These are phyloP conservation scores for Idaea dimidiata DNA, from an alignment of 2,888 invertebrate genomes.

Conservation along the genomic window DNA sequence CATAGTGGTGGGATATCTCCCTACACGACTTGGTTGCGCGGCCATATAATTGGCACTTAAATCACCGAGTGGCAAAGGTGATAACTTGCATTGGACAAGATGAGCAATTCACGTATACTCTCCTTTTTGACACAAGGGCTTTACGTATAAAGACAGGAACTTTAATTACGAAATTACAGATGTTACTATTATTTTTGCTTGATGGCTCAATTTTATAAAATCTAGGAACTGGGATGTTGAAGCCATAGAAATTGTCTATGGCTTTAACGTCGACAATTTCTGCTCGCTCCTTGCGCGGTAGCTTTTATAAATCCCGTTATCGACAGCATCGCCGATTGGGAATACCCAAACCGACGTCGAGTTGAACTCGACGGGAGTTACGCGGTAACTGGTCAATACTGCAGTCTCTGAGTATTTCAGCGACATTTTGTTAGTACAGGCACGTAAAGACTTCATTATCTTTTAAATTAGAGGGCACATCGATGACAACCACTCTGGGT, in stretches of 20 bases:
- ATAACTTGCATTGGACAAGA: constrained; percentile 6
- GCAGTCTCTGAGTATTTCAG: neutral
- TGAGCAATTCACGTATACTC: constrained; percentile 5
- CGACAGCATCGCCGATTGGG: too few species aligned
- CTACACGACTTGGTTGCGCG: neutral
- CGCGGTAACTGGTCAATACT: too few species aligned
- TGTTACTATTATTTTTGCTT: neutral
- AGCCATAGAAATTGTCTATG: too few species aligned
- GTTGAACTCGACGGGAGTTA: too few species aligned
- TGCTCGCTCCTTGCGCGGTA: too few species aligned
- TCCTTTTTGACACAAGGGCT: neutral
- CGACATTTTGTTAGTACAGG: constrained; percentile 6
- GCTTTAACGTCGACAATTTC: too few species aligned
- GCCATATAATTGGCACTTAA: constrained; percentile 7
- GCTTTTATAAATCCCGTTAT: too few species aligned
- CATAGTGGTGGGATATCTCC: neutral
- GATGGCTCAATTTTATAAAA: neutral
- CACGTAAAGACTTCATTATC: constrained; percentile 6
- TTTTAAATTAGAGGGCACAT: neutral
- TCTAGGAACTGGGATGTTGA: neutral
- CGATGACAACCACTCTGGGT: constrained; percentile 7
- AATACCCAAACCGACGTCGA: too few species aligned
- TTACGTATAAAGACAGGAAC: neutral
- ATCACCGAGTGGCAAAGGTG: constrained; percentile 8
- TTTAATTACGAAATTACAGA: neutral